phyloP scores from a whole-genome alignment of 1,140 invertebrate genomes.

The Prorops nasuta region DNA sequence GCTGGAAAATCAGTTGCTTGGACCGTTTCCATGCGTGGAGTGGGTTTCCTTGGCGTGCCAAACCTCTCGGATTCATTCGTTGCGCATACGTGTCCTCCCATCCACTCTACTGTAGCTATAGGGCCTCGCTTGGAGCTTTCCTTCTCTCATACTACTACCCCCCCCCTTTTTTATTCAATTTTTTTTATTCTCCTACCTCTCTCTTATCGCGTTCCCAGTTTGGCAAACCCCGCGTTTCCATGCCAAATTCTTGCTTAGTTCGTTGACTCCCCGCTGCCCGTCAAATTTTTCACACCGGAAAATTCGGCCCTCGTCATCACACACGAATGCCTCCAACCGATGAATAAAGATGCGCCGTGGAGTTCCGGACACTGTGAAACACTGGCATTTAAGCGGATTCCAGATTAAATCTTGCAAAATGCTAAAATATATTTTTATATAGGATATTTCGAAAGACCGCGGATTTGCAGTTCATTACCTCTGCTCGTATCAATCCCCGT shows the following conservation, averaged over 20 bases:
- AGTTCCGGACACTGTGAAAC: too few relatives aligned
- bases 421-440: too few relatives aligned
- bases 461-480: too few relatives aligned
- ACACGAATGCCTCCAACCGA: too few relatives aligned
- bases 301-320: too few relatives aligned
- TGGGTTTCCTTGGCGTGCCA: constrained; percentile 31
- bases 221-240: constrained; percentile 1
- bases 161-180: not conserved
- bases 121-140: not conserved
- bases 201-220: constrained; percentile 28
- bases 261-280: constrained; percentile 29
- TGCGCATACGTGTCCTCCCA: constrained; percentile 6
- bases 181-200: constrained; percentile 6
- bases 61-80: constrained; percentile 33
- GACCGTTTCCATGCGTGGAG: constrained; percentile 36
- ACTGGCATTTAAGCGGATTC: too few relatives aligned
- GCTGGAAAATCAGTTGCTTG: constrained; percentile 43
- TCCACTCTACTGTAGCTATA: not conserved
- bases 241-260: constrained; percentile 43
- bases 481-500: too few relatives aligned
- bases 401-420: too few relatives aligned
- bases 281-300: too few relatives aligned
- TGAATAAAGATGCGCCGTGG: too few relatives aligned
- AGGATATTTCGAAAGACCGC: too few relatives aligned
- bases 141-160: not conserved